phyloP scores from a whole-genome alignment of 2,113 vertebrate genomes.

The Rhabdornis inornatus region DNA sequence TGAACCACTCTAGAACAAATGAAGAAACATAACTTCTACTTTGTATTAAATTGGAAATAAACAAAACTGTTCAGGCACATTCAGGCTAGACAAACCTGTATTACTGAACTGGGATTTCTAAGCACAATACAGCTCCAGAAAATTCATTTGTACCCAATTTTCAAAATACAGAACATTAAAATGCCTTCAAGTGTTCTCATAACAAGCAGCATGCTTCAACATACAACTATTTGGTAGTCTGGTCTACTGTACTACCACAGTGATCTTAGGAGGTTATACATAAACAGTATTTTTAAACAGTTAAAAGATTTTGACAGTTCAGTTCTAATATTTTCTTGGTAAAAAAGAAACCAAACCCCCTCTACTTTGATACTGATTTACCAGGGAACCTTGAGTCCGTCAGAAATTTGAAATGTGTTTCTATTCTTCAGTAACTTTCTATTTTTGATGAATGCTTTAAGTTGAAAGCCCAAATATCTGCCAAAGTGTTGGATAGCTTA shows the following conservation, averaged over 20 bases:
- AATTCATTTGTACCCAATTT: not conserved
- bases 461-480: not conserved
- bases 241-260: not conserved
- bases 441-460: not conserved
- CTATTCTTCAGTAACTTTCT: not conserved
- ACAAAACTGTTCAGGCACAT: not conserved
- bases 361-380: not conserved
- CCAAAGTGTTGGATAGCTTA: not conserved
- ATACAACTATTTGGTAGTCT: not conserved
- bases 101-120: slow-evolving; percentile 25
- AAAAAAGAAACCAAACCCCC: not conserved
- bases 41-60: not conserved
- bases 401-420: not conserved
- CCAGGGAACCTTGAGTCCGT: not conserved
- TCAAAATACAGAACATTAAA: slow-evolving; percentile 7
- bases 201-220: not conserved
- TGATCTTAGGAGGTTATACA: not conserved
- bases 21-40: not conserved
- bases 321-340: not conserved
- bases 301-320: not conserved
- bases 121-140: not conserved
- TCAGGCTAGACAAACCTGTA: not conserved
- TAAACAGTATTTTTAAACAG: not conserved
- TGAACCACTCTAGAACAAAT: not conserved
- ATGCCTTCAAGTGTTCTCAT: slow-evolving; percentile 27